Conservation (phyloP, 1,140 invertebrate genomes). For the Anastrepha obliqua region DNA sequence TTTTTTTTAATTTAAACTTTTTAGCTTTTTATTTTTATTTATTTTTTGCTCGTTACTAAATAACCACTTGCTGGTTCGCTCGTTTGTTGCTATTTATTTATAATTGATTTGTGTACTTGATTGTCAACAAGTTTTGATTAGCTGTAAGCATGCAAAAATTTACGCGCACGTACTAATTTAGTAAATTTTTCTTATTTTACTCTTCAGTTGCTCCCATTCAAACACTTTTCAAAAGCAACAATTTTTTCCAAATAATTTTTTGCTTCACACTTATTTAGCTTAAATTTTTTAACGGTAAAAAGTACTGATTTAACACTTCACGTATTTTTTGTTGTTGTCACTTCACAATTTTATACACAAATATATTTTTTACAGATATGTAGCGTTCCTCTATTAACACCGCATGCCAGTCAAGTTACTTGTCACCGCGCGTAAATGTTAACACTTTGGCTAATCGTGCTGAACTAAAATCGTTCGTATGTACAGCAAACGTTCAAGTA, state of each 20-base stretch:
- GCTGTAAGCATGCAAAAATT: slow-evolving; percentile 29
- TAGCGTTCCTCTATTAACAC: not conserved
- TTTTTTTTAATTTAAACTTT: not conserved
- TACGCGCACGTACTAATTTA: not conserved
- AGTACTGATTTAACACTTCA: not conserved
- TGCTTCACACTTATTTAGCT: not conserved
- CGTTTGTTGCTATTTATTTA: slow-evolving; percentile 23
- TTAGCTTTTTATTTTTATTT: not conserved
- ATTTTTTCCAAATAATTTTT: not conserved
- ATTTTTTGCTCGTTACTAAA: not conserved
- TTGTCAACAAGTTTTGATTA: slow-evolving; percentile 47
- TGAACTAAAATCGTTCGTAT: slow-evolving; percentile 19
- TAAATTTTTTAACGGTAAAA: not conserved
- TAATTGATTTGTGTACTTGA: slow-evolving; percentile 15
- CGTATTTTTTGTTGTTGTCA: not conserved
- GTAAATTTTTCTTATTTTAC: not conserved
- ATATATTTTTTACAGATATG: not conserved
- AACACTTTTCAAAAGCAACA: not conserved
- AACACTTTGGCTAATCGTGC: slow-evolving; percentile 45
- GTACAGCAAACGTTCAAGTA: not conserved
- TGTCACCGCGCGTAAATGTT: slow-evolving; percentile 11
- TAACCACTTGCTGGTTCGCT: slow-evolving; percentile 41
- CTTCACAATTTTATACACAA: not conserved
- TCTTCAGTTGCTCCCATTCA: not conserved
- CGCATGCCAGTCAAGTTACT: not conserved